Conservation (phyloP, 2,113 vertebrate species). For the Oryzias woworae region DNA sequence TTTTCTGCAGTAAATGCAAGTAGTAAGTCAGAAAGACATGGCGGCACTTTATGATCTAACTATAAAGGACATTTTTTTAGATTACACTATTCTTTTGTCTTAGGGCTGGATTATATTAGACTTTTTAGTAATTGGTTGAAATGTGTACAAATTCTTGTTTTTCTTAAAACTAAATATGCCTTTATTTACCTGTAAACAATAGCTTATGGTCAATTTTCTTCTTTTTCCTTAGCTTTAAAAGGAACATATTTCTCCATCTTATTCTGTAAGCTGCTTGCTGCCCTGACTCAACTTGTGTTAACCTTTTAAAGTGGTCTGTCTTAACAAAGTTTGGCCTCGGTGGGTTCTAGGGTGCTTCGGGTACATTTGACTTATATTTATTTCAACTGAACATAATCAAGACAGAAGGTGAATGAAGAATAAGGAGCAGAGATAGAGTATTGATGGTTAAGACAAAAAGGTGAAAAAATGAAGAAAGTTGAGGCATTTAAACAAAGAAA, state of each 20-base stretch:
- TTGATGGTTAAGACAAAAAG: constrained; percentile 7
- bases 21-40: constrained; percentile 30
- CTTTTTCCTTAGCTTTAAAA: no score
- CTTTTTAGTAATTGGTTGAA: no score
- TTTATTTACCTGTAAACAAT: constrained; percentile 29
- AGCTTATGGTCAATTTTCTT: no score
- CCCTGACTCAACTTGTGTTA: no score
- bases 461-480: constrained; percentile 29
- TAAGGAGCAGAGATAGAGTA: constrained; percentile 2
- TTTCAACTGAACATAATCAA: constrained; percentile 20
- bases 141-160: no score
- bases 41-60: constrained; percentile 23
- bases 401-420: constrained; percentile 31
- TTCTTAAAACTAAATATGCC: no score
- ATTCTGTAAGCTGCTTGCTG: no score
- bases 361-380: constrained; percentile 29
- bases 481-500: constrained; percentile 39
- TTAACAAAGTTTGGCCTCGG: constrained; percentile 35
- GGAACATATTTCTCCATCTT: no score
- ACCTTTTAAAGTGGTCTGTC: no score
- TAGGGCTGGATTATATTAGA: neutral
- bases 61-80: constrained; percentile 19
- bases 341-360: constrained; percentile 43
- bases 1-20: constrained; percentile 53
- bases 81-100: constrained; percentile 25